Evolutionary conservation across 2,113 vertebrate species (phyloP).

Genomic region (Channa maculata): DNA sequence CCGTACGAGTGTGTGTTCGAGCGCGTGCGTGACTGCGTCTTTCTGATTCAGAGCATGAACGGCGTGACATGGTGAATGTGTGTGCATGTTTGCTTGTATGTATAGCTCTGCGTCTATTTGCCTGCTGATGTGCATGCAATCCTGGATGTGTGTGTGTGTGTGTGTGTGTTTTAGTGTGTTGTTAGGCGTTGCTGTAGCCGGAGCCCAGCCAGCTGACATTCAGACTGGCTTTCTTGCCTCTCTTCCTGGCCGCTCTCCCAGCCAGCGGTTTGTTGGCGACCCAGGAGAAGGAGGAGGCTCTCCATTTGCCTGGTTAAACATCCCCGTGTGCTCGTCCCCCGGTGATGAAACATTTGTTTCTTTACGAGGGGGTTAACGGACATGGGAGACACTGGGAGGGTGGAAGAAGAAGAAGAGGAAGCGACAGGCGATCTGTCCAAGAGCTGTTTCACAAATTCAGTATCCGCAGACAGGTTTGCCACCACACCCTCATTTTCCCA

Average conservation of each 20-base stretch:
- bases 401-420: constrained; percentile 20
- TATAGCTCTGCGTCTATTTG: constrained; percentile 28
- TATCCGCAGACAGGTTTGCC: constrained; percentile 35
- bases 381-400: constrained; percentile 10
- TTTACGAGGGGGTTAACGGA: constrained; percentile 54
- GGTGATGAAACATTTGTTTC: constrained; percentile 71
- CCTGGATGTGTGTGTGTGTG: neutral
- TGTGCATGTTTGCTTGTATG: constrained; percentile 44
- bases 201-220: constrained; percentile 79
- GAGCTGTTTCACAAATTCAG: constrained; percentile 31
- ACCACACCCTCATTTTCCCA: neutral
- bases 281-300: constrained; percentile 69
- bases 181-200: constrained; percentile 49
- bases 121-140: constrained; percentile 28
- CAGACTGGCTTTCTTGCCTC: constrained; percentile 74
- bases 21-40: neutral
- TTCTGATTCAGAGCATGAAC: constrained; percentile 35
- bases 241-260: constrained; percentile 74
- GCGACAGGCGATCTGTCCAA: constrained; percentile 14
- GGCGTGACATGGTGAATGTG: constrained; percentile 46
- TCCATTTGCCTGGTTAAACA: constrained; percentile 75
- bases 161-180: constrained; percentile 40
- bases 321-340: constrained; percentile 64
- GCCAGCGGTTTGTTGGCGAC: constrained; percentile 73
- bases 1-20: constrained; percentile 14